Evolutionary conservation across 1,140 invertebrate species (phyloP).

Genomic region (Trichonephila inaurata): DNA sequence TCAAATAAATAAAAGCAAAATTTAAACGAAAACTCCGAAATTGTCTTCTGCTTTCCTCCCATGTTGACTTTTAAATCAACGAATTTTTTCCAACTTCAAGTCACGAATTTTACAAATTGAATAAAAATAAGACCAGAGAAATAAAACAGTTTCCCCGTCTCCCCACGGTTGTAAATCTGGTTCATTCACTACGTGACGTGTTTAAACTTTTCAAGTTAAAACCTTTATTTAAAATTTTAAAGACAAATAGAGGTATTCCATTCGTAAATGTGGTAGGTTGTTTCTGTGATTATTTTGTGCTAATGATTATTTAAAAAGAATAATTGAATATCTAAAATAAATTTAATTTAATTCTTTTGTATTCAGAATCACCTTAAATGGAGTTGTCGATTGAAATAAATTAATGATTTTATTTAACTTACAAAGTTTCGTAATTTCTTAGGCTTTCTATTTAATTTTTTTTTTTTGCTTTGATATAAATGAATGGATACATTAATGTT

Average conservation of each 20-base stretch:
- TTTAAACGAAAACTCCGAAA: not conserved
- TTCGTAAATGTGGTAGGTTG: not conserved
- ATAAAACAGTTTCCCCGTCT: not conserved
- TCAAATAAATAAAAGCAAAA: not conserved
- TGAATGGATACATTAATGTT: no score
- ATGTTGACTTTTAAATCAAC: conserved; percentile 41
- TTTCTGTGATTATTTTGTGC: not conserved
- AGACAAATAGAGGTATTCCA: not conserved
- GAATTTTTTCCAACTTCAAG: conserved; percentile 19
- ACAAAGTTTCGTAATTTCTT: no score
- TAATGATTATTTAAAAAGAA: not conserved
- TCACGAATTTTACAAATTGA: conserved; percentile 49
- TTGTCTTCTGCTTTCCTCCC: not conserved
- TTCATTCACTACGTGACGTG: conserved; percentile 25
- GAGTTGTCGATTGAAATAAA: no score
- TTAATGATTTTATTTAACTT: no score
- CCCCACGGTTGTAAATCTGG: conserved; percentile 29
- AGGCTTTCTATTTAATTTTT: no score
- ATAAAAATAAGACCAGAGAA: conserved; percentile 38
- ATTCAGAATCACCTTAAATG: no score
- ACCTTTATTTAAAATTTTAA: conserved; percentile 42
- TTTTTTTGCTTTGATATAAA: no score
- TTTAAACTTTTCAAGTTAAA: conserved; percentile 25
- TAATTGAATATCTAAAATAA: not conserved
- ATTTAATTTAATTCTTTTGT: no score